Conservation (phyloP, 2,797 vertebrate species). For the Gobio occitaniae region DNA sequence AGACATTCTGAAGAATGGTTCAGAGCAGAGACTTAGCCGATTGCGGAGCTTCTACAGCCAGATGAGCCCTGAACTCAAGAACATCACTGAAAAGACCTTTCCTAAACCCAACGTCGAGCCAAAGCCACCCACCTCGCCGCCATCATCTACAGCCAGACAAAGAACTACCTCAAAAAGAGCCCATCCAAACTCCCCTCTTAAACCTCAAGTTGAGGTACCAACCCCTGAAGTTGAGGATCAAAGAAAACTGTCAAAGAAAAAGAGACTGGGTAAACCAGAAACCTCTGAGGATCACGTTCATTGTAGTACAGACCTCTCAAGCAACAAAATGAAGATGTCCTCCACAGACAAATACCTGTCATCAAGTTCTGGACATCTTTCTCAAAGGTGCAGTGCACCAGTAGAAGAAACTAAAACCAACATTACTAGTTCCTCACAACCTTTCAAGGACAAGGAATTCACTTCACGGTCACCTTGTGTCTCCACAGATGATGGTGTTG, state of each 20-base stretch:
- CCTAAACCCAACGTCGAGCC: slow-evolving; percentile 59
- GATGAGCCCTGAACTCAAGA: slow-evolving; percentile 77
- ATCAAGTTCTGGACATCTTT: neutral
- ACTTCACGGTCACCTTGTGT: neutral
- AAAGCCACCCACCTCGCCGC: slow-evolving; percentile 15
- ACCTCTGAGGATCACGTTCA: neutral
- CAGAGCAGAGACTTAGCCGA: slow-evolving; percentile 81
- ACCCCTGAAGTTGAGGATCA: slow-evolving; percentile 61
- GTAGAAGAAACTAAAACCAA: neutral
- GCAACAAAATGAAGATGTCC: neutral
- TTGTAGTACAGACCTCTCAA: slow-evolving; percentile 10
- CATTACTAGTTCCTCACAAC: neutral
- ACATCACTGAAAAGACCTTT: slow-evolving; percentile 72
- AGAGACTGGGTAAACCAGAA: slow-evolving; percentile 12
- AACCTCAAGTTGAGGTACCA: slow-evolving; percentile 56
- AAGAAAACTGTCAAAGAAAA: slow-evolving; percentile 31
- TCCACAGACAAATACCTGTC: too few relatives aligned
- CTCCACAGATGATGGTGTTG: neutral
- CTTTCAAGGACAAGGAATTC: neutral
- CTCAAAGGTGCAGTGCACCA: slow-evolving; percentile 1
- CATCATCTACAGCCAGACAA: slow-evolving; percentile 46
- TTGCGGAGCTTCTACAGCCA: slow-evolving; percentile 83
- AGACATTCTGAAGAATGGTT: slow-evolving; percentile 77
- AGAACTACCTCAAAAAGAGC: slow-evolving; percentile 57
- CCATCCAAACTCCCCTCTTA: slow-evolving; percentile 52